phyloP scores from a whole-genome alignment of 2,113 vertebrate species.

The pig (Sus scrofa) region DNA sequence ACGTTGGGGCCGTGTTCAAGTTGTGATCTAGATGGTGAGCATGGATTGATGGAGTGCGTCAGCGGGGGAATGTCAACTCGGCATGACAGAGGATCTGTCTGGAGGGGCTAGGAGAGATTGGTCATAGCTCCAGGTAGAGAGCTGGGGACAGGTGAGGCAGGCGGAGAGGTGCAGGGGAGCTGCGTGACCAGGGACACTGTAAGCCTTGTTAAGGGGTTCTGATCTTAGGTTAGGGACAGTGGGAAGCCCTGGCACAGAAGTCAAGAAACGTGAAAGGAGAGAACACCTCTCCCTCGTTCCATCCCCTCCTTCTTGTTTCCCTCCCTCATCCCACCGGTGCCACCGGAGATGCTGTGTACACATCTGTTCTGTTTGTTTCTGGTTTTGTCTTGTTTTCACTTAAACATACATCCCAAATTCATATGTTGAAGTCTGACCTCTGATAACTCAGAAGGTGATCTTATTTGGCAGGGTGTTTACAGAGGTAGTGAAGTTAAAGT shows the following conservation, averaged over 20 bases:
- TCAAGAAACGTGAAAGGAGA: background rate
- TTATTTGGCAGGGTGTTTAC: background rate
- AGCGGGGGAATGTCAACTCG: background rate
- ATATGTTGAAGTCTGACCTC: background rate
- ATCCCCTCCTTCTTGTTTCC: background rate
- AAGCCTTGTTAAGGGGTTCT: background rate
- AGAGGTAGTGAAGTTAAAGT: background rate
- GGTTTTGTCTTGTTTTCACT: background rate
- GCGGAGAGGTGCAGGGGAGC: background rate
- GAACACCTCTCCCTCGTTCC: too few species aligned
- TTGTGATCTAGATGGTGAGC: too few species aligned
- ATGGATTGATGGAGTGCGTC: too few species aligned
- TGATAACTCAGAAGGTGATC: background rate
- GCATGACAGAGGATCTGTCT: background rate
- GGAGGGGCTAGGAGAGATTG: background rate
- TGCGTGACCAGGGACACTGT: rapidly evolving
- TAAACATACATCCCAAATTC: background rate
- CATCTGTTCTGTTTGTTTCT: background rate
- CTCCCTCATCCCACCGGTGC: background rate
- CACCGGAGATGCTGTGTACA: background rate
- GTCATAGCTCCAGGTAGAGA: background rate
- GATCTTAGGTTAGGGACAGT: too few species aligned
- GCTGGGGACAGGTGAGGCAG: background rate
- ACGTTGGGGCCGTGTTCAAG: too few species aligned
- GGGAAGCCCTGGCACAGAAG: background rate